Evolutionary conservation across 2,797 vertebrate genomes (phyloP).

Genomic region (Myotis daubentonii): DNA sequence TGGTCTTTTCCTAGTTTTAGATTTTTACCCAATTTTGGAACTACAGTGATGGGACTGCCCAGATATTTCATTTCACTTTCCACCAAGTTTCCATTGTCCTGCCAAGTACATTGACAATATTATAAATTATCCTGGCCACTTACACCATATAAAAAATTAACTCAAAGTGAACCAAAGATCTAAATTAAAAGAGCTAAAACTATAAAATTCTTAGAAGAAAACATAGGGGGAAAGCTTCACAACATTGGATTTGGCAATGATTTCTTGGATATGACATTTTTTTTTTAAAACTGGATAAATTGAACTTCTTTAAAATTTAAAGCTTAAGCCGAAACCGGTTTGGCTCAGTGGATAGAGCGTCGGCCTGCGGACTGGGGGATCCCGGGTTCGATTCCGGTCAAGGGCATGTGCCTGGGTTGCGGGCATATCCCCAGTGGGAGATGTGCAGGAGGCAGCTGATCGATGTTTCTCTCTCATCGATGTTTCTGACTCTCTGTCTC

Average conservation of each 20-base stretch:
- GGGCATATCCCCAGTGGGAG: no score
- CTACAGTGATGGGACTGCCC: conserved; percentile 77
- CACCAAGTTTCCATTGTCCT: conserved; percentile 61
- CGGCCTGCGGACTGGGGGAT: no score
- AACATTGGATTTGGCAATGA: not conserved
- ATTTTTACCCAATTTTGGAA: conserved; percentile 7
- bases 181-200: conserved; percentile 49
- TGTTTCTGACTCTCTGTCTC: no score
- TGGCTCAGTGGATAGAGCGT: no score
- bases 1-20: conserved; percentile 41
- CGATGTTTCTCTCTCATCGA: no score
- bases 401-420: no score
- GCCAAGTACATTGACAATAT: conserved; percentile 43
- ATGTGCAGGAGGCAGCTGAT: no score
- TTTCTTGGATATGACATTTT: not conserved
- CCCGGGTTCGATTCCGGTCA: no score
- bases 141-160: conserved; percentile 8
- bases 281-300: not conserved
- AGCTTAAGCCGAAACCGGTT: not conserved
- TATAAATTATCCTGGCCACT: conserved; percentile 16
- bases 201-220: conserved; percentile 46
- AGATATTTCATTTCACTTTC: conserved; percentile 76
- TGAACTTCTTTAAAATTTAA: conserved; percentile 20
- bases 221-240: not conserved
- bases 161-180: conserved; percentile 24